Conservation (phyloP, 2,888 invertebrate genomes). For the Venustoraphidia nigricollis region DNA sequence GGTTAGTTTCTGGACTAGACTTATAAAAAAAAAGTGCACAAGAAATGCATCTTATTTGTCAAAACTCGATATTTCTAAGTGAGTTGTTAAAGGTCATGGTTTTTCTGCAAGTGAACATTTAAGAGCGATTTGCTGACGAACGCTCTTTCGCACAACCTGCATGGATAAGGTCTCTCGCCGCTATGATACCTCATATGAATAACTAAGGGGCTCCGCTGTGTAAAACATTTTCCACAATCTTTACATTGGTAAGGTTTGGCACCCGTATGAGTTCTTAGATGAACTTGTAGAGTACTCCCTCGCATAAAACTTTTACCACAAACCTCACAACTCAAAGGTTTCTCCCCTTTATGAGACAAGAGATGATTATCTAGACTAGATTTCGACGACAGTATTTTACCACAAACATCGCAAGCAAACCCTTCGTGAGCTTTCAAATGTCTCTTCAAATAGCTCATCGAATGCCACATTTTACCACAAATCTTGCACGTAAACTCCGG, state of each 20-base stretch:
- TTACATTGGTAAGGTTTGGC: slow-evolving; percentile 33
- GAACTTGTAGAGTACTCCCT: slow-evolving; percentile 28
- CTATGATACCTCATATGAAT: slow-evolving; percentile 21
- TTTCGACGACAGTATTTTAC: slow-evolving; percentile 28
- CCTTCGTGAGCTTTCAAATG: slow-evolving; percentile 15
- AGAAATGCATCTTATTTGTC: too few species aligned
- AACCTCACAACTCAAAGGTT: slow-evolving; percentile 29
- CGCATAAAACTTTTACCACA: slow-evolving; percentile 33
- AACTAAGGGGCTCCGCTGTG: slow-evolving; percentile 30
- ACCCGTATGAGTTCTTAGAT: slow-evolving; percentile 30
- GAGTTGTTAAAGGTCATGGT: background rate
- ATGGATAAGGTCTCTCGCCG: slow-evolving; percentile 31
- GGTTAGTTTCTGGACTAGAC: too few species aligned
- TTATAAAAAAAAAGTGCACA: too few species aligned
- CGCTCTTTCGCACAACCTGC: slow-evolving; percentile 27
- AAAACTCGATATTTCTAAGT: too few species aligned
- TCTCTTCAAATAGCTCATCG: background rate
- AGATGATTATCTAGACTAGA: slow-evolving; percentile 30
- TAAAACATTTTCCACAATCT: slow-evolving; percentile 30
- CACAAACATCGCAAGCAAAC: slow-evolving; percentile 29
- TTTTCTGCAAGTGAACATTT: slow-evolving; percentile 5
- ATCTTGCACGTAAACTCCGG: slow-evolving; percentile 12
- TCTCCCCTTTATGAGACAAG: slow-evolving; percentile 31
- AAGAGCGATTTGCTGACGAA: slow-evolving; percentile 16
- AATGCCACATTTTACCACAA: slow-evolving; percentile 10